Percentiles rank a stretch among this genome's conserved stretches.
These are phyloP conservation scores for Dioctria rufipes DNA, from an alignment of 2,888 invertebrate genomes.

Conservation along the genomic window DNA sequence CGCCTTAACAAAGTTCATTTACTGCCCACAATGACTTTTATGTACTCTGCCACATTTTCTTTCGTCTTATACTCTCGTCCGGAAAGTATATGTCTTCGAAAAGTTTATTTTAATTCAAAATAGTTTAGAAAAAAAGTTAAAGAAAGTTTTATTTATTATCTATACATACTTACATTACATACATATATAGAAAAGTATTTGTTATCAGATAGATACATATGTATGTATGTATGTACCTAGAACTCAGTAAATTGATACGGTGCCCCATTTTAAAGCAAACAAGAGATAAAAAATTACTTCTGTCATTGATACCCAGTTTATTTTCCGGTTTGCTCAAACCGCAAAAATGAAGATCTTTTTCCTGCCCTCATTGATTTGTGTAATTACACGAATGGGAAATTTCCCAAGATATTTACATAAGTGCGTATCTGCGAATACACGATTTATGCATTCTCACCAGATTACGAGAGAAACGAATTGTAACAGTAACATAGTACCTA, in stretches of 20 bases:
- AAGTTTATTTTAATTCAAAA: not conserved
- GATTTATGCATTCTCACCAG: no score
- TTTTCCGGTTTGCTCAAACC: slow-evolving; percentile 28
- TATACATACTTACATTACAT: no score
- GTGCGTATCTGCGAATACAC: not conserved
- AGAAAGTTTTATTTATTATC: not conserved
- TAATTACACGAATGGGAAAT: slow-evolving; percentile 14
- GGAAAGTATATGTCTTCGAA: not conserved
- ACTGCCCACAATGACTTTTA: slow-evolving; percentile 14
- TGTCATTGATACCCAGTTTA: slow-evolving; percentile 29
- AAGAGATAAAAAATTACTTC: slow-evolving; percentile 8
- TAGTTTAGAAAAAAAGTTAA: not conserved
- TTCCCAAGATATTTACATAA: slow-evolving; percentile 11
- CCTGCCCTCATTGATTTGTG: slow-evolving; percentile 27
- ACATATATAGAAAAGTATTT: no score
- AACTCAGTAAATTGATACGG: slow-evolving; percentile 9
- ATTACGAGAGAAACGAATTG: no score
- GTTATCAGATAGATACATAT: no score
- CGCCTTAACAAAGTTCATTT: slow-evolving; percentile 17
- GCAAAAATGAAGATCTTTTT: slow-evolving; percentile 27
- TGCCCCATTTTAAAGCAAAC: slow-evolving; percentile 9
- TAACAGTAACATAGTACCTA: not conserved
- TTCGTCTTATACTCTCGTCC: not conserved
- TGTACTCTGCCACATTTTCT: not conserved
- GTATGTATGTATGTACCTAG: not conserved